phyloP scores from a whole-genome alignment of 2,113 vertebrate species.

The Aphyosemion australe region DNA sequence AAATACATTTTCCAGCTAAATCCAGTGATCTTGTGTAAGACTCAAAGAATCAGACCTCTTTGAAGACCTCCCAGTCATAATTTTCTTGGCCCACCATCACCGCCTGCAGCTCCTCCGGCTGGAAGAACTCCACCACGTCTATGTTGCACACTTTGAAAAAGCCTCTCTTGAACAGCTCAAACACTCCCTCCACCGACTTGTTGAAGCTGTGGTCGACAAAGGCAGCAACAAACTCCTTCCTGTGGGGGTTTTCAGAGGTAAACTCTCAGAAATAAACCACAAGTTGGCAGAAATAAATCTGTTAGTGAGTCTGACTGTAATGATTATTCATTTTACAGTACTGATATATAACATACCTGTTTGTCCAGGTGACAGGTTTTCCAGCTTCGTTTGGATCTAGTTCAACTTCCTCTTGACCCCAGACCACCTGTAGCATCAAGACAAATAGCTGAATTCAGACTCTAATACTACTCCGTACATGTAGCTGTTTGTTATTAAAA shows the following conservation, averaged over 20 bases:
- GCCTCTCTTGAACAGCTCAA: constrained; percentile 82
- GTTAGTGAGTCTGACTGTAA: too few relatives aligned
- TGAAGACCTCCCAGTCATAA: constrained; percentile 83
- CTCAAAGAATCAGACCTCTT: constrained; percentile 70
- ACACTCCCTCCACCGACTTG: constrained; percentile 79
- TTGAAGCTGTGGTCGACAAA: constrained; percentile 82
- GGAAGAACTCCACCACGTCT: constrained; percentile 77
- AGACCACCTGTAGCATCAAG: constrained; percentile 70
- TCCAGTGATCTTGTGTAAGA: too few relatives aligned
- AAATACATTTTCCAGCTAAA: too few relatives aligned
- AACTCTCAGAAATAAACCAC: too few relatives aligned
- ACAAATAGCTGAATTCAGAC: neutral
- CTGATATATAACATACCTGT: constrained; percentile 64
- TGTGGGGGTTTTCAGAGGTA: constrained; percentile 30
- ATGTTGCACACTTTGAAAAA: constrained; percentile 83
- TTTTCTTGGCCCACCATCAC: constrained; percentile 78
- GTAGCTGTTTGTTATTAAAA: neutral
- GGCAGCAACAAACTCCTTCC: constrained; percentile 78
- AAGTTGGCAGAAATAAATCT: too few relatives aligned
- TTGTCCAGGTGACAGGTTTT: constrained; percentile 69
- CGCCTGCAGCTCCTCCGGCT: constrained; percentile 81
- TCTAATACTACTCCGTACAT: neutral
- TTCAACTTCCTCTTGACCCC: constrained; percentile 59
- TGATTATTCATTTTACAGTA: neutral
- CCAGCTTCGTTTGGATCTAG: constrained; percentile 63